A percentile compares a stretch with the other conserved stretches of the same genome.
Evolutionary conservation across 2,797 vertebrate genomes (phyloP).

Genomic region (Phoeniculus purpureus): DNA sequence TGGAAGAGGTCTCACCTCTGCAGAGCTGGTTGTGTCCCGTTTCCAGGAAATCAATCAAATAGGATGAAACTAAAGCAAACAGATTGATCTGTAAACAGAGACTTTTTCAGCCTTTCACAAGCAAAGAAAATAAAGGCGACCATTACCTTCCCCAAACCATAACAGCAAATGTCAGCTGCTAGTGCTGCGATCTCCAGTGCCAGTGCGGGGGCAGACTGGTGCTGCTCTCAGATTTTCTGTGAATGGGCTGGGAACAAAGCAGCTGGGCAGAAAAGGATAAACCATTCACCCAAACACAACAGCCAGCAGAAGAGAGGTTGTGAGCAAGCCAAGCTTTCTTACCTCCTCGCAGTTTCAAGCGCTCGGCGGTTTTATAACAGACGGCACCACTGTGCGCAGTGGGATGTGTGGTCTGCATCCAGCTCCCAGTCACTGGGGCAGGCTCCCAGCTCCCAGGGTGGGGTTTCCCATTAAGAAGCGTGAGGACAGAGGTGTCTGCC

Average conservation of each 20-base stretch:
- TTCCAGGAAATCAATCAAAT: conserved; percentile 42
- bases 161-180: not conserved
- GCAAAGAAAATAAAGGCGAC: not conserved
- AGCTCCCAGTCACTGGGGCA: not conserved
- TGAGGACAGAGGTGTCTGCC: not conserved
- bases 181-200: not conserved
- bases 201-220: not conserved
- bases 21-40: not conserved
- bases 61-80: conserved; percentile 28
- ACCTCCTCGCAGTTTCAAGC: not conserved
- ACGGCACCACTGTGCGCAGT: not conserved
- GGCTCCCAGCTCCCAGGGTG: not conserved
- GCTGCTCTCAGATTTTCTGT: conserved; percentile 29
- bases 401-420: accelerated
- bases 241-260: conserved; percentile 52
- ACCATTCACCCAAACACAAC: conserved; percentile 30
- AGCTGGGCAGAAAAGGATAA: conserved; percentile 39
- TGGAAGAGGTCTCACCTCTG: not conserved
- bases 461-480: not conserved
- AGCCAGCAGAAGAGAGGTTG: not conserved
- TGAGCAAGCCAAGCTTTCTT: conserved; percentile 30
- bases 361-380: not conserved
- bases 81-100: conserved; percentile 12
- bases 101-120: not conserved
- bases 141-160: conserved; percentile 6